Evolutionary conservation across 1,140 invertebrate species (phyloP), one percentile per base, ranked within the genome.

Genomic region (Gryllus bimaculatus): DNA sequence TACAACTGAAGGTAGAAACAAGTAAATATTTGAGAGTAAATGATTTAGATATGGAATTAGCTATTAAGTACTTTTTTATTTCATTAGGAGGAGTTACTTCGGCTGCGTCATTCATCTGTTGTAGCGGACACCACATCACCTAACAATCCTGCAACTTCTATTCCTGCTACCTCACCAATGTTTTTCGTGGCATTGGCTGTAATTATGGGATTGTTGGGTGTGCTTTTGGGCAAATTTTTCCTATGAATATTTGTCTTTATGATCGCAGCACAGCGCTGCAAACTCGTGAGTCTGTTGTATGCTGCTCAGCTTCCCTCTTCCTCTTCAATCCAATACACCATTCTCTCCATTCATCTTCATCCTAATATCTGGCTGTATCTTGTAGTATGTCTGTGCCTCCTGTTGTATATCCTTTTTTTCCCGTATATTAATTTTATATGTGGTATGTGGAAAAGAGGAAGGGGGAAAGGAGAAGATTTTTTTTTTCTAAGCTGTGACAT

Each of bases 1-100:
- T 94, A 81, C 89, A 90, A 85, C 89, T 96, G 83, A 95, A 93
- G 90, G 93, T 93, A 88, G 86, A 82, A 39, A 26, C 20, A 21
- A 66, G 8, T 79, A 10, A 13, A 7, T 8, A 76, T 76, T 39
- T 76, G 39, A 21, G 8, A 75, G 18, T 75, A 26, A 18, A 75
- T 20, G n/a, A 39, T 20, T 75, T 75, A 75, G 74, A 8, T 15
- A n/a, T 74, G 5, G 26, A 39, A 39, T 75, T 75, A 13, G 21
- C 74, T 26, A 12, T 21, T 75, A 6, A 21, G 8, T 6, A 75
- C 8, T 21, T 78, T 78, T 48, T 48, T 66, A 2, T 75, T 75
- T 15, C 73, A 8, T 74, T 77, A 85, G 84, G 84, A 84, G 66
- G 83, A 84, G 79, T 48, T 85, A 47, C 79, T 83, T 18, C 77